These are phyloP conservation scores for Aegypius monachus DNA, from an alignment of 2,113 vertebrate species.

Conservation along the genomic window DNA sequence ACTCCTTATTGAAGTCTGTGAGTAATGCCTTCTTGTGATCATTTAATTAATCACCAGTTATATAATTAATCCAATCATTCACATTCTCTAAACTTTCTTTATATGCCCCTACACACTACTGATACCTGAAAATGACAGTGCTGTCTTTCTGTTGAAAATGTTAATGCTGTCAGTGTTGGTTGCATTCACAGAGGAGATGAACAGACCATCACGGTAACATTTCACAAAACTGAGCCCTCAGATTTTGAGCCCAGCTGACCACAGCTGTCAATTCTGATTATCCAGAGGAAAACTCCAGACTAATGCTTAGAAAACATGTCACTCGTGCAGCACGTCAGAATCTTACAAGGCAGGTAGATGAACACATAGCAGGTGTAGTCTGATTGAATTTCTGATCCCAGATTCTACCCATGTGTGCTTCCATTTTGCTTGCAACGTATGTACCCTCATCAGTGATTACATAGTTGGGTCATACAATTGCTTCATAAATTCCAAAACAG, in stretches of 20 bases:
- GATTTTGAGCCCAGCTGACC: background rate
- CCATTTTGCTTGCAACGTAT: fast-evolving
- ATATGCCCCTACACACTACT: background rate
- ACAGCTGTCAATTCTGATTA: background rate
- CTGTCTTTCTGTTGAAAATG: background rate
- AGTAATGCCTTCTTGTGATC: background rate
- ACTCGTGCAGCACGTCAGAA: fast-evolving
- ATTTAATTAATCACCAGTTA: background rate
- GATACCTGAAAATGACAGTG: background rate
- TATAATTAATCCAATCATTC: background rate
- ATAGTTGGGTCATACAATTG: background rate
- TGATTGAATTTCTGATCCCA: background rate
- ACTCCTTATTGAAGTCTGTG: background rate
- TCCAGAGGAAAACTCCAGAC: background rate
- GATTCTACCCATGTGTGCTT: background rate
- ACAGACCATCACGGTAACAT: background rate
- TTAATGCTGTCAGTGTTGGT: background rate
- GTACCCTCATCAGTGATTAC: background rate
- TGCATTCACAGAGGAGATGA: background rate
- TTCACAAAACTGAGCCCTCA: background rate
- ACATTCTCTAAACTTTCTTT: background rate
- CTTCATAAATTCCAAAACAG: background rate
- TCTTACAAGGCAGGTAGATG: background rate
- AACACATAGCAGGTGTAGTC: background rate
- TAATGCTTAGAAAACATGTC: background rate